A percentile compares a stretch with the other conserved stretches of the same genome.
Evolutionary conservation across 1,140 invertebrate genomes (phyloP).

Genomic region (Trinorchestia longiramus): DNA sequence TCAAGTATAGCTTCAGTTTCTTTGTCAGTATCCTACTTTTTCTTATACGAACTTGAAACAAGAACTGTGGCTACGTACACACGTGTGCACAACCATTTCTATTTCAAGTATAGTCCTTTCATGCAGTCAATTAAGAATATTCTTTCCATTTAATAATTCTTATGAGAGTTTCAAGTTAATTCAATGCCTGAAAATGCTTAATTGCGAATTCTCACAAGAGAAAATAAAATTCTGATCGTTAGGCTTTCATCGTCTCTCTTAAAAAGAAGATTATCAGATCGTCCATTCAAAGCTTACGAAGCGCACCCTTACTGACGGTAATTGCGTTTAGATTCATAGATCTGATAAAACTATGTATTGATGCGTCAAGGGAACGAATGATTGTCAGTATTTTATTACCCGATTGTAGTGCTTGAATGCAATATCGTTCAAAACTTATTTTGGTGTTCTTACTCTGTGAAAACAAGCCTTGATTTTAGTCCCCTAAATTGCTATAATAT

Average conservation of each 20-base stretch:
- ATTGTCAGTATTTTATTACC: neutral
- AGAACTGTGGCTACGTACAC: too few relatives aligned
- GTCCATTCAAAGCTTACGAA: neutral
- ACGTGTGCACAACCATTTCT: too few relatives aligned
- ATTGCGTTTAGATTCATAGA: neutral
- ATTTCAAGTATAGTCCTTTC: neutral
- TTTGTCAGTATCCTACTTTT: too few relatives aligned
- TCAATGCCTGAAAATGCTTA: neutral
- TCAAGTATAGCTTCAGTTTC: too few relatives aligned
- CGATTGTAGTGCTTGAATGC: neutral
- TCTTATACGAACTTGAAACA: too few relatives aligned
- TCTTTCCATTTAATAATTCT: neutral
- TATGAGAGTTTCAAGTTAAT: neutral
- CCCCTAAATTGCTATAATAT: neutral
- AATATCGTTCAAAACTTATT: neutral
- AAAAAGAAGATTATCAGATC: neutral
- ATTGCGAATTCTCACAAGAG: neutral
- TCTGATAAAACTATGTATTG: neutral
- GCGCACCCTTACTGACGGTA: neutral
- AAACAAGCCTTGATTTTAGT: neutral
- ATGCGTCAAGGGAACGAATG: neutral
- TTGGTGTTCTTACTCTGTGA: neutral
- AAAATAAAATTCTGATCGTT: neutral
- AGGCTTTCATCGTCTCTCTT: neutral
- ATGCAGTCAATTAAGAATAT: neutral